phyloP scores from a whole-genome alignment of 92 coral and sea anemone genomes.

The Epizoanthus scotinus region DNA sequence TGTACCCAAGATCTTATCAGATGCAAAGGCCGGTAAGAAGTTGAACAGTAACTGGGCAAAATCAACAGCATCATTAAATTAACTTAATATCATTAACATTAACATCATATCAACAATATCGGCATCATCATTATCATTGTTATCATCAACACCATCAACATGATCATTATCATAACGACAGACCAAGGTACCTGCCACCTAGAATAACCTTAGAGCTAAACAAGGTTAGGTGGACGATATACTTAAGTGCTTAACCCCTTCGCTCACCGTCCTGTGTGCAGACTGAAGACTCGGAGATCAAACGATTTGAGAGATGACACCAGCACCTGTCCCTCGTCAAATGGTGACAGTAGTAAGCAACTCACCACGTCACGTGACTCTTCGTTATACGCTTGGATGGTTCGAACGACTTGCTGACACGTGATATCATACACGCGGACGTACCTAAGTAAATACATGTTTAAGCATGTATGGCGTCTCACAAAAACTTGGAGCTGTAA shows the following conservation, averaged over 20 bases:
- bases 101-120: background rate
- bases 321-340: conserved; percentile 88
- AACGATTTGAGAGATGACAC: conserved; percentile 74
- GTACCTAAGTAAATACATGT: conserved; percentile 30
- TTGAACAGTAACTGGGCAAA: too few relatives aligned
- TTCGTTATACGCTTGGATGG: conserved; percentile 79
- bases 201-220: too few relatives aligned
- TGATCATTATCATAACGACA: background rate
- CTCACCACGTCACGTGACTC: conserved; percentile 74
- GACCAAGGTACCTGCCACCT: too few relatives aligned
- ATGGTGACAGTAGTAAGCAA: conserved; percentile 75
- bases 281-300: conserved; percentile 83
- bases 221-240: too few relatives aligned
- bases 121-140: background rate
- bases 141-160: background rate
- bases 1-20: too few relatives aligned
- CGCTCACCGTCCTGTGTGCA: conserved; percentile 60
- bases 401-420: conserved; percentile 57
- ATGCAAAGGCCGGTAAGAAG: too few relatives aligned
- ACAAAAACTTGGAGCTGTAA: too few relatives aligned
- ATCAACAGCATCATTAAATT: too few relatives aligned
- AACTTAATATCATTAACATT: too few relatives aligned
- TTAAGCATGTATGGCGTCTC: background rate
- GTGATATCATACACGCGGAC: conserved; percentile 70
- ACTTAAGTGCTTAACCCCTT: background rate